Evolutionary conservation across 2,888 invertebrate genomes (phyloP).

Genomic region (Aquatica leii): DNA sequence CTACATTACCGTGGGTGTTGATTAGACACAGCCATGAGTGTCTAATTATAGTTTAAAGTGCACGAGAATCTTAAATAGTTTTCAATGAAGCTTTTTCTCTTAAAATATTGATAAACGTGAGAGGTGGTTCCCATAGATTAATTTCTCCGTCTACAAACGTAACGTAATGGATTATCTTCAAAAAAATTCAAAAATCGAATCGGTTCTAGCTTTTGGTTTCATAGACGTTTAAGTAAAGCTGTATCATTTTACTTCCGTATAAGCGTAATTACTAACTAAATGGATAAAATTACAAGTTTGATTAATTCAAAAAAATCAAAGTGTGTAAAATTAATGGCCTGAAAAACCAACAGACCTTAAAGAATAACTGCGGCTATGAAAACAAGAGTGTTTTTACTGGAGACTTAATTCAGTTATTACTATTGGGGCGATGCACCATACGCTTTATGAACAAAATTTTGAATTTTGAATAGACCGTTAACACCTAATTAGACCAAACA

Average conservation of each 20-base stretch:
- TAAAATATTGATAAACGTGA: slow-evolving; percentile 4
- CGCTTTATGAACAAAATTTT: not conserved
- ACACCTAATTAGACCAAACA: too few species aligned
- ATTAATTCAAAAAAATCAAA: slow-evolving; percentile 28
- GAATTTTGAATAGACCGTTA: too few species aligned
- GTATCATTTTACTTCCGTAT: slow-evolving; percentile 22
- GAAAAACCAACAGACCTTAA: slow-evolving; percentile 32
- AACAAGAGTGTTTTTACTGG: slow-evolving; percentile 24
- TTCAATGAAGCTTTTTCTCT: slow-evolving; percentile 23
- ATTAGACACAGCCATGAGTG: slow-evolving; percentile 35
- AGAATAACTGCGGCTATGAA: slow-evolving; percentile 24
- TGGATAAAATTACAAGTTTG: slow-evolving; percentile 30
- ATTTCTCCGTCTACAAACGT: not conserved
- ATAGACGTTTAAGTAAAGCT: not conserved
- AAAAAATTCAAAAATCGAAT: not conserved
- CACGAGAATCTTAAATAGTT: slow-evolving; percentile 7
- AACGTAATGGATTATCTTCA: not conserved
- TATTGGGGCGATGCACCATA: not conserved
- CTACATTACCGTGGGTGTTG: slow-evolving; percentile 37
- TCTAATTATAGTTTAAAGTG: slow-evolving; percentile 31
- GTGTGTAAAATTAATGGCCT: slow-evolving; percentile 31
- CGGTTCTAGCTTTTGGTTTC: not conserved
- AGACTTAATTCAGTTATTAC: slow-evolving; percentile 1
- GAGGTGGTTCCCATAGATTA: not conserved
- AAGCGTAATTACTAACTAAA: slow-evolving; percentile 23